Base-by-base conservation (phyloP, 2,888 invertebrate genomes). In the Nomada lathburiana region DNA sequence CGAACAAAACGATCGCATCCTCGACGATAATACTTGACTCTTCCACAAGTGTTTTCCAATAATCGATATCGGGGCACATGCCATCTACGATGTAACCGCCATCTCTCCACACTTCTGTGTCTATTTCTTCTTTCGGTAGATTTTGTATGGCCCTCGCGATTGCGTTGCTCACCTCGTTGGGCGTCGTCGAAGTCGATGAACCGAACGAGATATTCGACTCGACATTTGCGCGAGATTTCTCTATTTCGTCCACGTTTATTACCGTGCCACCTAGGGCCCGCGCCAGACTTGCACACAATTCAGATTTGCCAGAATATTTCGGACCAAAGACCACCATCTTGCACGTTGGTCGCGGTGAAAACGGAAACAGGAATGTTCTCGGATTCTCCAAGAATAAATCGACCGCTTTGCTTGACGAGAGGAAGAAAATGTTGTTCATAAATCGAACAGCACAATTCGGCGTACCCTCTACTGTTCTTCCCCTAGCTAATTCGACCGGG, bases 41-140 rank as follows among this genome's bases (percentile, higher is more conserved):
- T 47, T 94, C 93, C 10, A 83, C 87, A 16, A 96, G 90, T 77
- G 92, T 92, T 64, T 90, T 91, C 94, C 96, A 95, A 88, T 94
- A 93, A 81, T 95, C 94, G 18, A 94, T 81, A 84, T 95, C 94
- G 29, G 94, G 90, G 36, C 95, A 94, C 92, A 96, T 95, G 0
- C 95, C 96, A 89, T 96, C 96, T 71, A 96, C 93, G 82, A 96
- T 94, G 94, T 95, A 96, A 86, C 95, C 95, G 26, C 95, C 95
- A 89, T 94, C 83, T 65, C 87, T 86, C 63, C 64, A 74, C n/a
- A 84, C 69, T 47, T 74, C 80, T 1, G 70, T 76, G n/a, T 84
- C 86, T 9, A 89, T 69, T 47, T 76, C 92, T 89, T 70, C 93
- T 91, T 73, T 89, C 73, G 87, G 92, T 84, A 85, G 91, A 83